phyloP scores from a whole-genome alignment of 2,113 vertebrate genomes.

The Trematocara macrostoma region DNA sequence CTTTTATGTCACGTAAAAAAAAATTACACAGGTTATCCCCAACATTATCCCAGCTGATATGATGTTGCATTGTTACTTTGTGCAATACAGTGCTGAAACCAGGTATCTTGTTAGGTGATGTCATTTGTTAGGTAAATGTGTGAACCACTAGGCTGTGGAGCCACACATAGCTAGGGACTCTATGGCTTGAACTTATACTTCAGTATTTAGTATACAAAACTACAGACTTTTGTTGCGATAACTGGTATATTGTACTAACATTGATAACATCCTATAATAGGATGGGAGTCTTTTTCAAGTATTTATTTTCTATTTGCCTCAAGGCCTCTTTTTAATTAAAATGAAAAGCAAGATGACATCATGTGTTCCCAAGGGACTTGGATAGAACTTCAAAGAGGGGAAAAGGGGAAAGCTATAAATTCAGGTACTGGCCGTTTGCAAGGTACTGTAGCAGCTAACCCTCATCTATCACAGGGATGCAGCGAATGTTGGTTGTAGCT shows the following conservation, averaged over 20 bases:
- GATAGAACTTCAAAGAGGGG: constrained; percentile 12
- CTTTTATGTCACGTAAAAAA: neutral
- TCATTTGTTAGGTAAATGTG: neutral
- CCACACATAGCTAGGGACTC: neutral
- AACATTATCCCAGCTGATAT: neutral
- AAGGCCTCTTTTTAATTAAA: constrained; percentile 18
- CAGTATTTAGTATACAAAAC: neutral
- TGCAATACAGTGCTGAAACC: neutral
- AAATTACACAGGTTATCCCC: neutral
- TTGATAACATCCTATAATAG: neutral
- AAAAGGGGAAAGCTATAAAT: constrained; percentile 18
- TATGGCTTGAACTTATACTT: neutral
- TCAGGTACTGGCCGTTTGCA: neutral
- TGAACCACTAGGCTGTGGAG: neutral
- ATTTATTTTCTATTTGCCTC: neutral
- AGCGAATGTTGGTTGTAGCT: neutral
- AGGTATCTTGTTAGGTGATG: neutral
- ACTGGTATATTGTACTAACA: neutral
- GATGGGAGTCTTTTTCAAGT: neutral
- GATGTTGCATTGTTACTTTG: neutral
- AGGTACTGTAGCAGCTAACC: neutral
- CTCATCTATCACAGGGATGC: neutral
- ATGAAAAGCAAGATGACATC: constrained; percentile 15
- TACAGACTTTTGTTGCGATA: neutral
- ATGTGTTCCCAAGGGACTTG: constrained; percentile 9